Percentiles rank a stretch among this genome's conserved stretches.
phyloP scores from a whole-genome alignment of 2,888 invertebrate species.

The Ophion ellenae region DNA sequence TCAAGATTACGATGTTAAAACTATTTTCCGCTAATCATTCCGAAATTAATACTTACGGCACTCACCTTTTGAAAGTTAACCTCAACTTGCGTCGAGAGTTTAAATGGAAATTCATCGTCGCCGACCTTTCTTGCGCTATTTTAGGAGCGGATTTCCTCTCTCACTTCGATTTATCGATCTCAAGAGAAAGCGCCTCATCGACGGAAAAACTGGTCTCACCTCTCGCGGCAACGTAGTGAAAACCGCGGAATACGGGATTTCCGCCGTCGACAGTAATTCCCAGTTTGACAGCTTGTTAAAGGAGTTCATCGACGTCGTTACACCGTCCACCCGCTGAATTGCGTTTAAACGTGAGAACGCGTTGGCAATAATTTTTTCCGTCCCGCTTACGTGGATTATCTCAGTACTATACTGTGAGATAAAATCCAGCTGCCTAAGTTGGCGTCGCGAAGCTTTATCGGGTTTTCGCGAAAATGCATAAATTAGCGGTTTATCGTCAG shows the following conservation, averaged over 20 bases:
- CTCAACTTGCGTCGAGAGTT: conserved; percentile 55
- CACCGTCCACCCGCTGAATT: neutral
- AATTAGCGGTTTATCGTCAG: too few relatives aligned
- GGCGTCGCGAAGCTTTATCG: too few relatives aligned
- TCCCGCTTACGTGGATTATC: too few relatives aligned
- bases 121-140: conserved; percentile 54
- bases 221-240: neutral
- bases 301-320: conserved; percentile 21
- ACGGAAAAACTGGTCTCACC: conserved; percentile 13
- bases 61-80: conserved; percentile 42
- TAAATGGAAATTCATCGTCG: conserved; percentile 58
- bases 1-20: neutral
- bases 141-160: conserved; percentile 63
- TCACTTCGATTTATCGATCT: conserved; percentile 34
- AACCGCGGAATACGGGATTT: conserved; percentile 4
- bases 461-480: too few relatives aligned
- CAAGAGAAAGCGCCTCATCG: conserved; percentile 22
- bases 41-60: conserved; percentile 55
- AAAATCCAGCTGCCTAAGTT: too few relatives aligned
- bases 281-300: neutral
- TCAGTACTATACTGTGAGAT: too few relatives aligned
- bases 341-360: too few relatives aligned
- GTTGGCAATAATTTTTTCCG: too few relatives aligned
- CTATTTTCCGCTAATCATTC: conserved; percentile 60
- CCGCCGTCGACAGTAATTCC: neutral